phyloP scores from a whole-genome alignment of 1,140 invertebrate genomes.

The Oncopodura yosiiana region DNA sequence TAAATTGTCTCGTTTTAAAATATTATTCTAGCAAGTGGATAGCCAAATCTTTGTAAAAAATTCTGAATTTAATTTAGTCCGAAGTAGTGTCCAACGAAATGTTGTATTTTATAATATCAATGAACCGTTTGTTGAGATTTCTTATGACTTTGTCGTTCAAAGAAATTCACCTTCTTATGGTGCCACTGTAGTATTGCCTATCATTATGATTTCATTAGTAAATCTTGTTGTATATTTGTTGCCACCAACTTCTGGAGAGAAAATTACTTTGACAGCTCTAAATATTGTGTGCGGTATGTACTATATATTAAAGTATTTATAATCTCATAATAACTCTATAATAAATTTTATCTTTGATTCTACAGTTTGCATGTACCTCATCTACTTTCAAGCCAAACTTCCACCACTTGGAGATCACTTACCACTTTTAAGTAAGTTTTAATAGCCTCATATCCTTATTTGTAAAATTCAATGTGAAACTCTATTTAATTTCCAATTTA shows the following conservation, averaged over 20 bases:
- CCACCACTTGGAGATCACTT: constrained; percentile 51
- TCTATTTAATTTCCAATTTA: constrained; percentile 34
- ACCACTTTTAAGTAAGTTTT: constrained; percentile 51
- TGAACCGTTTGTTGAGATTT: constrained; percentile 48
- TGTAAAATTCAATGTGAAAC: background rate
- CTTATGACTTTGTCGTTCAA: constrained; percentile 45
- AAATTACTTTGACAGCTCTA: constrained; percentile 51
- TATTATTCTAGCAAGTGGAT: too few relatives aligned
- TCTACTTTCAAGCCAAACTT: constrained; percentile 53
- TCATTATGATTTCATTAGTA: constrained; percentile 50
- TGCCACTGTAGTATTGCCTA: constrained; percentile 51
- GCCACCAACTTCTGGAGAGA: constrained; percentile 54
- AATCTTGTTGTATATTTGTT: constrained; percentile 54
- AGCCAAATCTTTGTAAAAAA: constrained; percentile 6
- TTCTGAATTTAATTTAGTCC: constrained; percentile 27
- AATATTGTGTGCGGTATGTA: too few relatives aligned
- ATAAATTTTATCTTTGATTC: too few relatives aligned
- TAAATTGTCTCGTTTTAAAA: too few relatives aligned
- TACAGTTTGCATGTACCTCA: constrained; percentile 50
- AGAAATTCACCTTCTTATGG: constrained; percentile 52
- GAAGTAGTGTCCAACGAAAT: constrained; percentile 2
- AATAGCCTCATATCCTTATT: background rate
- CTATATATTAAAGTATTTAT: too few relatives aligned
- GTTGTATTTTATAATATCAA: constrained; percentile 32
- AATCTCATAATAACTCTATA: too few relatives aligned